phyloP scores from a whole-genome alignment of 1,140 invertebrate species.

The Manduca sexta region DNA sequence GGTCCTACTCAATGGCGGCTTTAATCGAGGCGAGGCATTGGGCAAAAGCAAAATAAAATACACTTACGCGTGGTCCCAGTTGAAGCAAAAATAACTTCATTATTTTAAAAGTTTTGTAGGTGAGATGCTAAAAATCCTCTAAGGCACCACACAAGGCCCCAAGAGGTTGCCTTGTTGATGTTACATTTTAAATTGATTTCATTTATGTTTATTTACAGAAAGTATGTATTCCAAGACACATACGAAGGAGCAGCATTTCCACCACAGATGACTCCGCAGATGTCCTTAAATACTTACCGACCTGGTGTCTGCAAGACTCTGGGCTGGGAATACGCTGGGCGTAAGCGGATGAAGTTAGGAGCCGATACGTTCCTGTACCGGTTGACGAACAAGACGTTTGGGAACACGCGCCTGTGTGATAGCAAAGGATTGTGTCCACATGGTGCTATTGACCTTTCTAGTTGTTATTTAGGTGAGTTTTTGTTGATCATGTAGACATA shows the following conservation, averaged over 20 bases:
- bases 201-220: not conserved
- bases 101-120: not conserved
- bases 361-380: slow-evolving; percentile 66
- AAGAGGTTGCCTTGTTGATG: not conserved
- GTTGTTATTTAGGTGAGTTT: slow-evolving; percentile 83
- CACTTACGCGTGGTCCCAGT: not conserved
- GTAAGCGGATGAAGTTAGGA: slow-evolving; percentile 49
- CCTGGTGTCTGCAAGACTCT: slow-evolving; percentile 80
- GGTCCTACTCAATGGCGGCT: no score
- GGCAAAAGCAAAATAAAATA: no score
- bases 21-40: no score
- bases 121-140: not conserved
- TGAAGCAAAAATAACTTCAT: not conserved
- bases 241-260: slow-evolving; percentile 79
- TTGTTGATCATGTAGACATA: no score
- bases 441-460: slow-evolving; percentile 78
- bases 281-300: slow-evolving; percentile 75
- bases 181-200: not conserved
- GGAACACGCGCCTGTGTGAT: slow-evolving; percentile 78
- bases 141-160: no score
- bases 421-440: slow-evolving; percentile 73
- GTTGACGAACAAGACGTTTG: slow-evolving; percentile 68
- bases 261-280: slow-evolving; percentile 68
- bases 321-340: slow-evolving; percentile 70
- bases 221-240: slow-evolving; percentile 21